A percentile compares a stretch with the other conserved stretches of the same genome.
Conservation (phyloP, 2,797 vertebrate species). For the Pseudochirops corinnae region DNA sequence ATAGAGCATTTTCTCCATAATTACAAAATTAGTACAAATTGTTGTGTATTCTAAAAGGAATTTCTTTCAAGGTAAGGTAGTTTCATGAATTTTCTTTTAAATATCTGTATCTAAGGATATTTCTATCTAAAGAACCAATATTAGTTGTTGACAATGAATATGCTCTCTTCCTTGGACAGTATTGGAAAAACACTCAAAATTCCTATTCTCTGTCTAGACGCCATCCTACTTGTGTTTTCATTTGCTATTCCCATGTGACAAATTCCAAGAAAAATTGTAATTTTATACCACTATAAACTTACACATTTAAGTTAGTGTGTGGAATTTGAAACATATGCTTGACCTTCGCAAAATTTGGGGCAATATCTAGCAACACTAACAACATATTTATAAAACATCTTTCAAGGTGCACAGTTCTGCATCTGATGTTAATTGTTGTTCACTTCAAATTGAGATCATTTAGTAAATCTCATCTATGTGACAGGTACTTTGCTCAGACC, state of each 20-base stretch:
- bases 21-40: not conserved
- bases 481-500: not conserved
- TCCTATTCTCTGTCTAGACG: not conserved
- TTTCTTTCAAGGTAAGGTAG: not conserved
- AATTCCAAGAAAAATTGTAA: constrained; percentile 1
- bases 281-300: not conserved
- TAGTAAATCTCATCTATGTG: not conserved
- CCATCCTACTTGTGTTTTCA: not conserved
- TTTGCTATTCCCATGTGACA: not conserved
- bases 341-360: not conserved
- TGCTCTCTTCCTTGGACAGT: not conserved
- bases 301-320: not conserved
- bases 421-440: not conserved
- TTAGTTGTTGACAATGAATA: not conserved
- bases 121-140: not conserved
- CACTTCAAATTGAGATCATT: not conserved
- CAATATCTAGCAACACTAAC: not conserved
- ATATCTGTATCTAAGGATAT: not conserved
- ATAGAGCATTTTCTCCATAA: not conserved
- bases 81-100: not conserved
- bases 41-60: not conserved
- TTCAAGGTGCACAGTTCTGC: not conserved
- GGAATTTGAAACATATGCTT: not conserved
- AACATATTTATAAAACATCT: not conserved
- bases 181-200: not conserved